Conservation (phyloP, 2,888 invertebrate genomes). For the Eupithecia abbreviata region DNA sequence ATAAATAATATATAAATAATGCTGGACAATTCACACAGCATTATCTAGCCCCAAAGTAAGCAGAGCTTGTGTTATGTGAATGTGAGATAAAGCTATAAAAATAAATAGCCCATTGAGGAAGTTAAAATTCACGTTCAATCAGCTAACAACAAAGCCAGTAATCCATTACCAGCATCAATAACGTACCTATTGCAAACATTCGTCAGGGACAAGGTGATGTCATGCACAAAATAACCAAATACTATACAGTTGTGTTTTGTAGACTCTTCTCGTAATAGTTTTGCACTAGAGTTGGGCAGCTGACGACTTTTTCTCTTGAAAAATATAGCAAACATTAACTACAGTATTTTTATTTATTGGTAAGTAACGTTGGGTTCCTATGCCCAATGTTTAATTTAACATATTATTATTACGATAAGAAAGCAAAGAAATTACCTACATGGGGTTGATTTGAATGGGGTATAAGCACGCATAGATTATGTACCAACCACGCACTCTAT, state of each 20-base stretch:
- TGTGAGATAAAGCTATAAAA: neutral
- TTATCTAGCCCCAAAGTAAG: no score
- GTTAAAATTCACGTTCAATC: conserved; percentile 6
- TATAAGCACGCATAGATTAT: conserved; percentile 13
- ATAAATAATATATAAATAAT: no score
- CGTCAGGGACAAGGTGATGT: conserved; percentile 63
- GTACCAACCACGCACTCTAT: neutral
- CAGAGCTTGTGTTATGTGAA: no score
- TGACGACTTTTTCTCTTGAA: neutral
- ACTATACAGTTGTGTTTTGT: conserved; percentile 44
- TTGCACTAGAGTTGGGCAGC: neutral
- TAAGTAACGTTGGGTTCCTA: neutral
- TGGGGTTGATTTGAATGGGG: conserved; percentile 18
- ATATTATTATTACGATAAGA: conserved; percentile 6
- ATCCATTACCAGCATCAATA: conserved; percentile 40
- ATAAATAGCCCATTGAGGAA: neutral
- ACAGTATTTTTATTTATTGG: neutral
- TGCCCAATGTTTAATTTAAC: conserved; percentile 4
- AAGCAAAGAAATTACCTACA: conserved; percentile 6
- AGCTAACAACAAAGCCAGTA: conserved; percentile 18
- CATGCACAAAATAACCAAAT: conserved; percentile 68
- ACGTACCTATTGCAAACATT: conserved; percentile 37
- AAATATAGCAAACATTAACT: neutral
- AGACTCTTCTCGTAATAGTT: conserved; percentile 24
- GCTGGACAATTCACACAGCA: no score